phyloP scores from a whole-genome alignment of 2,888 invertebrate genomes.

The Melipona bicolor region DNA sequence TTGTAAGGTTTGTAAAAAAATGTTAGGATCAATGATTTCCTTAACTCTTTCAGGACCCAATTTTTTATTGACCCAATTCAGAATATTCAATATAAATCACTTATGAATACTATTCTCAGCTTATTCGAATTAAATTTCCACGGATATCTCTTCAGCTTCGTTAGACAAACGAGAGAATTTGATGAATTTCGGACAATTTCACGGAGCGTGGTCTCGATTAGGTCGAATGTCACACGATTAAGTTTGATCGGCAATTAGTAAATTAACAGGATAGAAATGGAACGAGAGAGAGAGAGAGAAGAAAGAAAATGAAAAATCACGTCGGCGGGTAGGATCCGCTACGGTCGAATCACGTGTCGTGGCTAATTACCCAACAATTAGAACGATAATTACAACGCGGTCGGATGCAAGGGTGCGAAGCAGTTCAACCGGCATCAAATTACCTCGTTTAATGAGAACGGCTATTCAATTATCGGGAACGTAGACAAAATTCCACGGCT shows the following conservation, averaged over 20 bases:
- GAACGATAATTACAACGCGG: constrained; percentile 46
- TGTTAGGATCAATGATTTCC: too few species aligned
- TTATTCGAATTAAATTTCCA: neutral
- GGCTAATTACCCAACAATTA: constrained; percentile 52
- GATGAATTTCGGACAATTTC: neutral
- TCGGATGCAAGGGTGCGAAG: constrained; percentile 40
- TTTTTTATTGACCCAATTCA: too few species aligned
- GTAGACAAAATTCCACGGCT: constrained; percentile 44
- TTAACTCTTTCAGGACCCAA: too few species aligned
- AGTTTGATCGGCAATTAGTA: constrained; percentile 11
- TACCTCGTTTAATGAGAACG: constrained; percentile 49
- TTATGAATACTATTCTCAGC: neutral
- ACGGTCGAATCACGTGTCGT: constrained; percentile 6
- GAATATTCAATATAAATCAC: too few species aligned
- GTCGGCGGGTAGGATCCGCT: neutral
- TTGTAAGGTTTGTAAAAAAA: too few species aligned
- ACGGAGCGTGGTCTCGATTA: neutral
- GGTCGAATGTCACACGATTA: constrained; percentile 13
- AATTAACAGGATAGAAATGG: constrained; percentile 10
- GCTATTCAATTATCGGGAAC: constrained; percentile 49
- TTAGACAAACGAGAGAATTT: neutral
- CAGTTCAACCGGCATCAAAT: constrained; percentile 42
- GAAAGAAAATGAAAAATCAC: neutral
- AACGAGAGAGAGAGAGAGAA: neutral
- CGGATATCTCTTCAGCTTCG: neutral